Conservation (phyloP, 2,888 invertebrate species). For the Dermolepida albohirtum region DNA sequence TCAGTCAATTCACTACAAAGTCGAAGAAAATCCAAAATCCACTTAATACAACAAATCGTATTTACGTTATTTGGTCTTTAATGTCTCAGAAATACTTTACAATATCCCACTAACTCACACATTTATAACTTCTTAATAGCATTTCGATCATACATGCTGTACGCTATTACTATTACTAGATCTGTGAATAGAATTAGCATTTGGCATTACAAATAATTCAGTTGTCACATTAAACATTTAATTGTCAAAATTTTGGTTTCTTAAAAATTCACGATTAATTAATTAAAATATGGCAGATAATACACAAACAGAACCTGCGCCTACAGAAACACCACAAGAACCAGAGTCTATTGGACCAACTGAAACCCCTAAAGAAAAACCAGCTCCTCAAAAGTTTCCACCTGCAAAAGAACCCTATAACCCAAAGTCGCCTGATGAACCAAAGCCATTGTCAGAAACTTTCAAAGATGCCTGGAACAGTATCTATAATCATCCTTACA, state of each 20-base stretch:
- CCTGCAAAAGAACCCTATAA: conserved; percentile 7
- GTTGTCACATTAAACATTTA: background rate
- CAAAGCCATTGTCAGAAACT: conserved; percentile 1
- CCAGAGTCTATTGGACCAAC: background rate
- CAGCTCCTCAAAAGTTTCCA: background rate
- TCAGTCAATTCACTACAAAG: too few relatives aligned
- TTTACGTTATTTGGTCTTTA: too few relatives aligned
- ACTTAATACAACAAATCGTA: too few relatives aligned
- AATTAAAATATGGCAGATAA: background rate
- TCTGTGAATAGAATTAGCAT: too few relatives aligned
- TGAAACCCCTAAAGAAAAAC: background rate
- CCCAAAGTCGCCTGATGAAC: background rate
- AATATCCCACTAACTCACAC: too few relatives aligned
- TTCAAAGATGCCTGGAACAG: conserved; percentile 1
- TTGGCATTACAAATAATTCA: background rate
- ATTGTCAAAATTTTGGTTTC: background rate
- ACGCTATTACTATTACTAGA: too few relatives aligned
- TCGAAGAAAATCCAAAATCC: too few relatives aligned
- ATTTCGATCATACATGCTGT: too few relatives aligned
- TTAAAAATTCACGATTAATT: background rate
- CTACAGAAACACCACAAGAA: too few relatives aligned
- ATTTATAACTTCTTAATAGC: too few relatives aligned
- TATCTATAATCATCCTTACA: conserved; percentile 47
- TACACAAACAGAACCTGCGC: background rate
- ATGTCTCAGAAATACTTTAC: too few relatives aligned